Conservation (phyloP, 2,113 vertebrate genomes). For the Phrynosoma platyrhinos region DNA sequence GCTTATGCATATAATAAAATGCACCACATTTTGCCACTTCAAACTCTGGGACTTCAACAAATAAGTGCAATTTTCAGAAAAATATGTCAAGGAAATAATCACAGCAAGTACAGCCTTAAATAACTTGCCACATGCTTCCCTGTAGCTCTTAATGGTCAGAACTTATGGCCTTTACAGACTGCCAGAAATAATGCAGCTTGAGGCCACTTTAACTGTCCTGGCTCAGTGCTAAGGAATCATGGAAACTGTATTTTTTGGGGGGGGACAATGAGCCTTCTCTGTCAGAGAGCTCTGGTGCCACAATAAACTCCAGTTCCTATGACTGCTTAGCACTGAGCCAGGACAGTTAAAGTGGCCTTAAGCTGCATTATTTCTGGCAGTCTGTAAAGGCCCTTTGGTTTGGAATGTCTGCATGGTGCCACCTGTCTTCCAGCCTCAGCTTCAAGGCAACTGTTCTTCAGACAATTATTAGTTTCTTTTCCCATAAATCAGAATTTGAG, state of each 20-base stretch:
- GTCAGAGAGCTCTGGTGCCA: too few relatives aligned
- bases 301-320: too few relatives aligned
- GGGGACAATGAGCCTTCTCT: too few relatives aligned
- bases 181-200: too few relatives aligned
- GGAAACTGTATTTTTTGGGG: too few relatives aligned
- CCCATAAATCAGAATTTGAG: background rate
- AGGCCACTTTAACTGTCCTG: too few relatives aligned
- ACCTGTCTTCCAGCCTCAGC: background rate
- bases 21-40: background rate
- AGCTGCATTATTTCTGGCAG: too few relatives aligned
- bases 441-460: background rate
- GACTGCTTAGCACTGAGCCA: too few relatives aligned
- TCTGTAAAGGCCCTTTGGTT: too few relatives aligned
- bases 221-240: too few relatives aligned
- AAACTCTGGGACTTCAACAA: background rate
- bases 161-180: background rate
- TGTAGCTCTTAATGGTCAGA: background rate
- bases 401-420: too few relatives aligned
- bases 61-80: background rate
- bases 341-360: too few relatives aligned
- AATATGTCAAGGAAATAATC: background rate
- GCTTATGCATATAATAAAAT: conserved; percentile 25
- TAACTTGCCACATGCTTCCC: background rate
- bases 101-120: background rate
- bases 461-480: background rate